Percentiles rank a stretch among this genome's conserved stretches.
These are phyloP conservation scores for Coccyzus lansbergi DNA, from an alignment of 2,797 vertebrate species.

Conservation along the genomic window DNA sequence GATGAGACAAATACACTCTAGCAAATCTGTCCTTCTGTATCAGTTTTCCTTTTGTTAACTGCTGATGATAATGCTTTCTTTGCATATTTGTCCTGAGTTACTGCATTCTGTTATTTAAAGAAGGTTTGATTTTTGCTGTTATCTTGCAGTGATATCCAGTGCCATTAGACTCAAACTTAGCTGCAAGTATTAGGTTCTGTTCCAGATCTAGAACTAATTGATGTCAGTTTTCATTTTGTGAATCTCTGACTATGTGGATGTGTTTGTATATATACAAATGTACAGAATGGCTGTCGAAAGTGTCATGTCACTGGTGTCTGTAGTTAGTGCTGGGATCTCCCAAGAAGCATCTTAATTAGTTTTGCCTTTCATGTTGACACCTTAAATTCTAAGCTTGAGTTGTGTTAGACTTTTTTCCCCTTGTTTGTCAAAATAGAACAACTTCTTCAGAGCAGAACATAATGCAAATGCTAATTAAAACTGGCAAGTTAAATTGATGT, in stretches of 20 bases:
- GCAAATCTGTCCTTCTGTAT: not conserved
- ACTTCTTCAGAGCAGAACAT: slow-evolving; percentile 35
- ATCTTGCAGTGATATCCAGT: not conserved
- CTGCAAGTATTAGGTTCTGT: not conserved
- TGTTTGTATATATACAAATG: slow-evolving; percentile 6
- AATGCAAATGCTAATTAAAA: slow-evolving; percentile 54
- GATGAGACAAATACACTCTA: not conserved
- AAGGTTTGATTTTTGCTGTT: not conserved
- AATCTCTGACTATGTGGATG: not conserved
- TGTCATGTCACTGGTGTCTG: slow-evolving; percentile 22
- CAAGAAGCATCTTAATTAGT: slow-evolving; percentile 54
- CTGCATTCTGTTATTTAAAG: not conserved
- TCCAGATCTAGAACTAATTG: not conserved
- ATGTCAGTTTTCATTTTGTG: slow-evolving; percentile 26
- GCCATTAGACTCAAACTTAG: not conserved
- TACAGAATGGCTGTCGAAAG: slow-evolving; percentile 21
- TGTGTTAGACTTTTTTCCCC: not conserved
- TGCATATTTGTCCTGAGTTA: not conserved
- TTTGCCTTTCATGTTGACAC: slow-evolving; percentile 50
- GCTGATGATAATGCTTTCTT: not conserved
- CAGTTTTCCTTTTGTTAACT: not conserved
- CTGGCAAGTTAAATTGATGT: slow-evolving; percentile 33
- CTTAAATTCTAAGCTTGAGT: slow-evolving; percentile 15
- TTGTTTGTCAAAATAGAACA: slow-evolving; percentile 50
- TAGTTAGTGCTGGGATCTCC: not conserved